Base-by-base conservation (phyloP, 2,888 invertebrate species). In the Trichacis sp. region DNA sequence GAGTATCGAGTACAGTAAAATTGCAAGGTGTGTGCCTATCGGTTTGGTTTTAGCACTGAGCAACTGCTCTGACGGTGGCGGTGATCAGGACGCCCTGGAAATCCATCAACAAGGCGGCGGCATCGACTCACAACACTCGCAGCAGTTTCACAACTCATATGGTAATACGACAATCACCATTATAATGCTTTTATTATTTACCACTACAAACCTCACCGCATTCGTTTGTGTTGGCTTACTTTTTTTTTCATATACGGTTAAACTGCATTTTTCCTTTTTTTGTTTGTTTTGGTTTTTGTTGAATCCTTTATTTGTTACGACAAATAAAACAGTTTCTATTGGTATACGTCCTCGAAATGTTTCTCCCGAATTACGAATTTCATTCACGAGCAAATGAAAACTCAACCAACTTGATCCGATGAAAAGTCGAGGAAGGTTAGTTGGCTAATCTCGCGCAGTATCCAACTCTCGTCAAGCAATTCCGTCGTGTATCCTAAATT, bases 1-100 rank as follows among this genome's bases (percentile, higher is more conserved):
- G n/a, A n/a, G n/a, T n/a, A n/a, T n/a, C n/a, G 74, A 73, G 73
- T 73, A 73, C 69, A 80, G 79, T 79, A 76, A 82, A 82, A 82
- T 80, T 76, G 81, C 80, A 83, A 82, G 83, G 84, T 84, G 84
- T 83, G 80, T 83, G 84, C 84, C 84, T 84, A 83, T 84, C 84
- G 83, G 83, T 84, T 84, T 84, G 84, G 84, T 84, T 84, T 84
- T 84, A 84, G 84, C 83, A 71, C 84, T 84, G 83, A 84, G 83
- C 80, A 84, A 84, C 84, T 83, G 84, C 80, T 84, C 84, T 80
- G 84, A 84, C 79, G 82, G 83, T 75, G 84, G 84, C 75, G 83
- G 79, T 67, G 84, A 84, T 76, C 77, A 81, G 82, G 84, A 84
- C 75, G 81, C 84, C 81, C 81, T 83, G 84, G 84, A 84, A 79